phyloP scores from a whole-genome alignment of 2,113 vertebrate genomes.

The Nycticryphes semicollaris region DNA sequence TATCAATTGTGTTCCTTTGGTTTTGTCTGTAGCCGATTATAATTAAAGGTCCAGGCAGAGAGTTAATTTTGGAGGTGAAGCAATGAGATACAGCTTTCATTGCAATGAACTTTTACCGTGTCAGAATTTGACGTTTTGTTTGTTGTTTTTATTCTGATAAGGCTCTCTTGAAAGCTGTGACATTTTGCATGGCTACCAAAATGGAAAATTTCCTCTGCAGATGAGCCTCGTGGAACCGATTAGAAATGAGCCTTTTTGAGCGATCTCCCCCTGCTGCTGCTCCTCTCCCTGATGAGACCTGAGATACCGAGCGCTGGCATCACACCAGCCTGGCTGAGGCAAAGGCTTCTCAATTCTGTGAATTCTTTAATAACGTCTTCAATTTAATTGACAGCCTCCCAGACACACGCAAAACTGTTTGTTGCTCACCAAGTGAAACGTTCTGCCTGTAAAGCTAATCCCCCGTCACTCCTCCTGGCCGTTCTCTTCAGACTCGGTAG shows the following conservation, averaged over 20 bases:
- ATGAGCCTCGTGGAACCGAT: background rate
- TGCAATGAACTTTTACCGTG: background rate
- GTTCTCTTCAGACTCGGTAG: background rate
- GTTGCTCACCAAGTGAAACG: background rate
- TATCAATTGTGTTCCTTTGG: rapidly evolving
- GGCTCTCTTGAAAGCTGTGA: background rate
- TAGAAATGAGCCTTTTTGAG: background rate
- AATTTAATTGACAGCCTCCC: background rate
- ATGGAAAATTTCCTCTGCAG: background rate
- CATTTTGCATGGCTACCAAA: background rate
- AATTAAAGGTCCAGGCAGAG: background rate
- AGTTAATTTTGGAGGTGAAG: background rate
- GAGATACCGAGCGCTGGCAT: background rate
- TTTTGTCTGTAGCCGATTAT: background rate
- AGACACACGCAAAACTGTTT: no score
- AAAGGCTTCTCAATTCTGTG: background rate
- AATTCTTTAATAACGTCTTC: background rate
- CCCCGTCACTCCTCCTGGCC: background rate
- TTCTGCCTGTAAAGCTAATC: background rate
- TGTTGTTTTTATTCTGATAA: background rate
- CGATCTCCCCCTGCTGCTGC: background rate
- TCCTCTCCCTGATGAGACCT: background rate
- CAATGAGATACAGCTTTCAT: background rate
- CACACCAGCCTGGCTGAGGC: rapidly evolving
- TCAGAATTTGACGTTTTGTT: background rate